Base-by-base conservation (phyloP, 2,888 invertebrate genomes). In the Drosophila gaucha region DNA sequence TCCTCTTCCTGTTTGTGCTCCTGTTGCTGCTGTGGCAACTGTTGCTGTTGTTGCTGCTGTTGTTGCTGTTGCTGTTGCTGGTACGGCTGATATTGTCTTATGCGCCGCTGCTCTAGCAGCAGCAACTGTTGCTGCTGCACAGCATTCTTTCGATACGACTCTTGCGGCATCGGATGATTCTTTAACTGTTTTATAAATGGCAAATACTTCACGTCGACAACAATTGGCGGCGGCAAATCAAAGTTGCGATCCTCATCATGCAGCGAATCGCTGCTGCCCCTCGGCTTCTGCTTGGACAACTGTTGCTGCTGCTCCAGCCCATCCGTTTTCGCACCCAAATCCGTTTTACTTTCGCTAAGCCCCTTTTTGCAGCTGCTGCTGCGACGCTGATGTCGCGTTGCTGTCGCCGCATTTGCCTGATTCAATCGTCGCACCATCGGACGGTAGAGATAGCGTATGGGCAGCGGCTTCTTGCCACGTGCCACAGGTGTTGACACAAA, bases 351-450 rank as follows among this genome's bases (percentile, higher is more conserved):
- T 2, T 33, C 41, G 12, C 28, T n/a, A 2, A 49, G 46, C 1
- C 18, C 30, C 16, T 36, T 58, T 9, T 59, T 78, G 30, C 24
- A 20, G 51, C 38, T 52, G 9, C 67, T 74, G 26, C 20, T 33
- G 52, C 43, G 62, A 2, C 73, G 67, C 0, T 24, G n/a, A 1
- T 54, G 64, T 1, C 64, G 58, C 16, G 20, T 22, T 41, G 39
- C 6, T 9, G 47, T 6, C 9, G 28, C 8, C 6, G 31, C 2
- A 0, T n/a, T 35, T 1, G 38, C 10, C 1, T 39, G 36, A 12
- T 84, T 84, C 6, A 84, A 39, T 1, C 67, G 63, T 0, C 77
- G 72, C 43, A 84, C 60, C 88, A 84, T 86, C 6, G 84, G 88
- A 0, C 88, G 67, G 36, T 84, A 74, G 0, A 88, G 50, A 14